Base-by-base conservation (phyloP, 1,140 invertebrate species). In the Dendrolimus punctatus region DNA sequence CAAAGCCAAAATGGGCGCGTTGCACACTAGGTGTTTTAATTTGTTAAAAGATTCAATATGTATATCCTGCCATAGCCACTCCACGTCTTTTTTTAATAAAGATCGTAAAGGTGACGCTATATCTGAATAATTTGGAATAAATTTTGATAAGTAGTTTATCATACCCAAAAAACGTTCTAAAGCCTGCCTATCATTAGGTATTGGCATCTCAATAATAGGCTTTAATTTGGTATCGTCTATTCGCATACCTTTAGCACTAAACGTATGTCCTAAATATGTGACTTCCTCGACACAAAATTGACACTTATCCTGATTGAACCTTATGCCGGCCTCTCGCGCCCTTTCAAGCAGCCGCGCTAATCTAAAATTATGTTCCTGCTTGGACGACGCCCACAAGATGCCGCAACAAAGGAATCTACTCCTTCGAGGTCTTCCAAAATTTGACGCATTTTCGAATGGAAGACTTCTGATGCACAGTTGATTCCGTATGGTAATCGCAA, bases 141-240 rank as follows among this genome's bases (percentile, higher is more conserved):
- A 53, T 46, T 53, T 53, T 39, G 61, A 49, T 8, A n/a, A n/a
- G n/a, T 74, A 85, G 55, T 80, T 87, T 6, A 80, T 58, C 58
- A 85, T 69, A 4, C 84, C 85, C 40, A 88, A 50, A 55, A 87
- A 71, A 58, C 66, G 66, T 53, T 72, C 53, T 5, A 89, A 50
- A 8, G 84, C 65, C 54, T 71, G 76, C 51, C 76, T 72, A 10
- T 71, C 73, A 42, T 66, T 46, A 62, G 67, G 58, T 57, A 56
- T 37, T 46, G 62, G 49, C 59, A 66, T 45, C 4, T 46, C 51
- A 8, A 45, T 38, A 10, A 53, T 53, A 40, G 51, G 37, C n/a
- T 46, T 53, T 39, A 53, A 9, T 40, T 53, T 53, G 10, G 39
- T 23, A 7, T 39, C 6, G n/a, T 53, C 51, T 40, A 46, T 39